A percentile compares a stretch with the other conserved stretches of the same genome.
phyloP scores from a whole-genome alignment of 2,888 invertebrate species.

The Synanthedon myopaeformis region DNA sequence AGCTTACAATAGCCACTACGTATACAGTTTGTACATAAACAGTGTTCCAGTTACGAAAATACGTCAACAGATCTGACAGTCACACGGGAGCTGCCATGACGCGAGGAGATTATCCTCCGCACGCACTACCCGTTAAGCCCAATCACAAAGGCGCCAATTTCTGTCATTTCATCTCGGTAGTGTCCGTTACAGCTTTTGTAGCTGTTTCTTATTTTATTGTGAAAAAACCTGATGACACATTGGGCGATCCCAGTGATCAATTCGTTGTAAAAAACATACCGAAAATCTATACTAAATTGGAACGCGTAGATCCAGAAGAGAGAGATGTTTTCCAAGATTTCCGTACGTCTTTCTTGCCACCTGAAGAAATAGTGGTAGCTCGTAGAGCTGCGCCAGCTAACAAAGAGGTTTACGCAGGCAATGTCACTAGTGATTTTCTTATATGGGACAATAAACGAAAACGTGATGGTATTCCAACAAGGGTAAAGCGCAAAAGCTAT shows the following conservation, averaged over 20 bases:
- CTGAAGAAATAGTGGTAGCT: slow-evolving; percentile 59
- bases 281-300: slow-evolving; percentile 40
- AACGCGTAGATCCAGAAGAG: slow-evolving; percentile 63
- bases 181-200: slow-evolving; percentile 22
- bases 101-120: slow-evolving; percentile 36
- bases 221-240: slow-evolving; percentile 25
- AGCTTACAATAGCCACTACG: slow-evolving; percentile 31
- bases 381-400: slow-evolving; percentile 18
- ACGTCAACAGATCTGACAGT: slow-evolving; percentile 24
- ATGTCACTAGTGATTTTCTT: slow-evolving; percentile 37
- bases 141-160: slow-evolving; percentile 35
- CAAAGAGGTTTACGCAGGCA: slow-evolving; percentile 27
- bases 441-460: slow-evolving; percentile 31
- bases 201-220: slow-evolving; percentile 32
- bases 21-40: slow-evolving; percentile 21
- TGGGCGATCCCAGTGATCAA: slow-evolving; percentile 48
- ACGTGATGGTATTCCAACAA: slow-evolving; percentile 19
- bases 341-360: slow-evolving; percentile 73
- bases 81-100: slow-evolving; percentile 58
- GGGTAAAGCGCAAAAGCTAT: slow-evolving; percentile 47
- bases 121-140: slow-evolving; percentile 33
- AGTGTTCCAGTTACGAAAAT: slow-evolving; percentile 41
- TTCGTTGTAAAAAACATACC: slow-evolving; percentile 46
- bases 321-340: slow-evolving; percentile 72
- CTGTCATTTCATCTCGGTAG: slow-evolving; percentile 28